Percentiles rank a stretch among this genome's conserved stretches.
phyloP scores from a whole-genome alignment of 2,888 invertebrate genomes.

The Antitype chi region DNA sequence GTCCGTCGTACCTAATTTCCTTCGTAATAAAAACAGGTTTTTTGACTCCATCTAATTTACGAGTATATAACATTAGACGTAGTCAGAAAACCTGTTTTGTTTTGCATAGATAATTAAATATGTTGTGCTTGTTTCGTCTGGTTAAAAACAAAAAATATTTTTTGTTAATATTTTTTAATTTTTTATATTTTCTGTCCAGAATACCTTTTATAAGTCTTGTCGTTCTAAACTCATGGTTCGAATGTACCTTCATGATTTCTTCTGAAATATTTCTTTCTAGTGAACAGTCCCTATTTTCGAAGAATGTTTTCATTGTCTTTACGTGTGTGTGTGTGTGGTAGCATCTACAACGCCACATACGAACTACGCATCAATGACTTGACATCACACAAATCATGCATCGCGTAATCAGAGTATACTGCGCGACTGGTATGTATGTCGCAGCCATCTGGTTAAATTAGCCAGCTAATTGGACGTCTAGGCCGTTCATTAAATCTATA shows the following conservation, averaged over 20 bases:
- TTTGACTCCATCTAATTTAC: neutral
- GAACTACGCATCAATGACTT: too few species aligned
- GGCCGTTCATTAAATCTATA: too few species aligned
- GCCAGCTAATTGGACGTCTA: too few species aligned
- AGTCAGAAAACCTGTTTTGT: slow-evolving; percentile 41
- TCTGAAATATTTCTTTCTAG: too few species aligned
- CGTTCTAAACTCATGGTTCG: neutral
- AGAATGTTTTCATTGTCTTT: neutral
- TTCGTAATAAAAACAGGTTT: neutral
- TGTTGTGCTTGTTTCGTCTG: neutral
- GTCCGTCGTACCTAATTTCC: neutral
- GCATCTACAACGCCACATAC: too few species aligned
- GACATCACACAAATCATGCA: too few species aligned
- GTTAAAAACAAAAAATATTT: neutral
- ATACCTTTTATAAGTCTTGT: too few species aligned
- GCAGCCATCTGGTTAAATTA: too few species aligned
- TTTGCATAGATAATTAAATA: slow-evolving; percentile 38
- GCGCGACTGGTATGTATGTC: too few species aligned
- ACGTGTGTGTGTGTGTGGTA: too few species aligned
- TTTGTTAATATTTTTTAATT: slow-evolving; percentile 1
- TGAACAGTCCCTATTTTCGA: neutral
- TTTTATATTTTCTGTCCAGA: neutral
- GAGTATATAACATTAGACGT: neutral
- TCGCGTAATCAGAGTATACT: too few species aligned
- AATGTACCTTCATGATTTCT: neutral